Base-by-base conservation (phyloP, 2,113 vertebrate genomes). In the Shinisaurus crocodilurus region DNA sequence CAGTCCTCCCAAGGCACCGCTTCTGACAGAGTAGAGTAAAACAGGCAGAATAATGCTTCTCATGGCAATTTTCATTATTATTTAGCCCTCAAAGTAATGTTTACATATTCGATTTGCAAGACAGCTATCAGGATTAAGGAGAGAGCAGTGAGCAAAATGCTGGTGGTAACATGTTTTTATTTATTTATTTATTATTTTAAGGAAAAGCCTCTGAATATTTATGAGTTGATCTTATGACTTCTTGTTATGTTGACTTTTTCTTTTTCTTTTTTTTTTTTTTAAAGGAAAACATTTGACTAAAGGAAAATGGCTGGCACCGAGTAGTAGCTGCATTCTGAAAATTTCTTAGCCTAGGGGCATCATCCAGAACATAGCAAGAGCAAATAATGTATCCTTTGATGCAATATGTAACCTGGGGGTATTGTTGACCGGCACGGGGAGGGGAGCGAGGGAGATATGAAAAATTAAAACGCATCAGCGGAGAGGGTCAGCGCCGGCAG, bases 161-260 rank as follows among this genome's bases (percentile, higher is more conserved):
- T 89, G 92, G 45, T 77, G 45, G 50, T 75, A 45, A 74, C 69
- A 82, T 15, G 50, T 79, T 37, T 88, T 16, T 67, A 34, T n/a
- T 20, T 5, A 2, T 77, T 32, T 80, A 32, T 79, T 60, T 86
- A 25, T 40, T 34, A 48, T 86, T 80, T 69, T 54, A 37, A 88
- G 8, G 48, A 94, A 94, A 92, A 70, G 3, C 6, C 87, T 88
- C 93, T 96, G 96, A 97, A 97, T 97, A 97, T 96, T 97, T 95
- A 97, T 96, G 95, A 97, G 94, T 87, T 97, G 94, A 97, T 97
- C 95, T 96, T 96, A 96, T 95, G 96, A 96, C 95, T 97, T 97
- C 95, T 95, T 94, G 95, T 94, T 90, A 86, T 92, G 87, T 96
- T 97, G 96, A 97, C 96, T 97, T 97, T 97, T 97, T 96, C 94